Evolutionary conservation across 2,888 invertebrate species (phyloP).

Genomic region (Rotaria socialis): DNA sequence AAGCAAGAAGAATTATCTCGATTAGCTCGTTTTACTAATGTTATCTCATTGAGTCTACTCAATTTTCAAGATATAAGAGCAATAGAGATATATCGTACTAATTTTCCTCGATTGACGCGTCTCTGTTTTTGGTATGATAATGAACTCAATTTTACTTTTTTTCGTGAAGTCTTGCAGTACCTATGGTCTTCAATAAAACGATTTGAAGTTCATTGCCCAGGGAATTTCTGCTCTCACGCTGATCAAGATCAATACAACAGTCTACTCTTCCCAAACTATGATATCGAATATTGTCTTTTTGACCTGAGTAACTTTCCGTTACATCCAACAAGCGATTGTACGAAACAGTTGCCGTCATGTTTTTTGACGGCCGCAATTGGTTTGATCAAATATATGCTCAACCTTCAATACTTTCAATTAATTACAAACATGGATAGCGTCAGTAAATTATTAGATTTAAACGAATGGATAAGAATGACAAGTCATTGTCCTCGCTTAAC

Average conservation of each 20-base stretch:
- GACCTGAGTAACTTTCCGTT: not conserved
- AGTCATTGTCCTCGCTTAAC: not conserved
- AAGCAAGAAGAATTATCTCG: not conserved
- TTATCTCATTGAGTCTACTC: not conserved
- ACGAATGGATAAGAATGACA: not conserved
- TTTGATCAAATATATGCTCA: not conserved
- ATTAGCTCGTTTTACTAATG: not conserved
- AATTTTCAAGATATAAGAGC: not conserved
- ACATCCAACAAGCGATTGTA: not conserved
- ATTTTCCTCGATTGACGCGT: not conserved
- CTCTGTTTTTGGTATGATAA: not conserved
- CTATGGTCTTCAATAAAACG: not conserved
- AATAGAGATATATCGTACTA: not conserved
- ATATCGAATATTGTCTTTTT: not conserved
- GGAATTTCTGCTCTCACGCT: not conserved
- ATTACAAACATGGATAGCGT: not conserved
- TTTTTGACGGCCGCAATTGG: not conserved
- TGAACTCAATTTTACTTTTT: not conserved
- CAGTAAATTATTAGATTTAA: not conserved
- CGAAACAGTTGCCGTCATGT: not conserved
- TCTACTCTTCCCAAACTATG: fast-evolving
- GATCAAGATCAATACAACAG: not conserved
- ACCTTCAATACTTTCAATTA: not conserved
- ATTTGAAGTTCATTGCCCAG: not conserved
- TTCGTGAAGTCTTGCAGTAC: not conserved